These are phyloP conservation scores for Antedon bifida DNA, from an alignment of 35 echinoderm and acorn worm species.

Conservation along the genomic window DNA sequence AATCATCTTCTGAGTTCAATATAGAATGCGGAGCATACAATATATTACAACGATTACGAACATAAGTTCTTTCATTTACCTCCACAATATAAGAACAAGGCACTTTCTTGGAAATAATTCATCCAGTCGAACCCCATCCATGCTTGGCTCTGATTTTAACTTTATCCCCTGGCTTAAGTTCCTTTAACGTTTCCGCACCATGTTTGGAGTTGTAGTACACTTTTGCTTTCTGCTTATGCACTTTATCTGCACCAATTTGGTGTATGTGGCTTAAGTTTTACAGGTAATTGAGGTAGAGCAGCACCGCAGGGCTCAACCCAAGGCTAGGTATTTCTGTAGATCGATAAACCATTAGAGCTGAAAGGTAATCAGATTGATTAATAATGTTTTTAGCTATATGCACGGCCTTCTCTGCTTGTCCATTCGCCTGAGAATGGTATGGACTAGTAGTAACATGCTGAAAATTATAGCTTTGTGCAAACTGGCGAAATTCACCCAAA, in stretches of 20 bases:
- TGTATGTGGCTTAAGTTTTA: constrained; percentile 3
- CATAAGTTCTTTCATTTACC: too few species aligned
- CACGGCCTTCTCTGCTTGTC: constrained; percentile 32
- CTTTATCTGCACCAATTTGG: not conserved
- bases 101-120: too few species aligned
- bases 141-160: too few species aligned
- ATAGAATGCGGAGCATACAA: too few species aligned
- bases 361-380: not conserved
- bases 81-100: too few species aligned
- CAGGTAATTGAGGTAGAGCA: not conserved
- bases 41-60: too few species aligned
- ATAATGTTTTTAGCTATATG: constrained; percentile 30
- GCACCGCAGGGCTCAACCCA: not conserved
- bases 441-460: constrained; percentile 4
- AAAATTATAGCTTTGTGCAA: constrained; percentile 19
- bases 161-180: too few species aligned
- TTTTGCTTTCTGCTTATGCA: too few species aligned
- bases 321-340: constrained; percentile 13
- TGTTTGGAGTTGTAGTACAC: too few species aligned
- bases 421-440: constrained; percentile 22
- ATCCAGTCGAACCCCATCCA: too few species aligned
- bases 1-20: too few species aligned
- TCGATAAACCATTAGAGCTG: constrained; percentile 13
- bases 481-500: constrained; percentile 20
- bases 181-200: too few species aligned